These are phyloP conservation scores for Epizoanthus fatuus DNA, from an alignment of 92 coral and sea anemone genomes.

Conservation along the genomic window DNA sequence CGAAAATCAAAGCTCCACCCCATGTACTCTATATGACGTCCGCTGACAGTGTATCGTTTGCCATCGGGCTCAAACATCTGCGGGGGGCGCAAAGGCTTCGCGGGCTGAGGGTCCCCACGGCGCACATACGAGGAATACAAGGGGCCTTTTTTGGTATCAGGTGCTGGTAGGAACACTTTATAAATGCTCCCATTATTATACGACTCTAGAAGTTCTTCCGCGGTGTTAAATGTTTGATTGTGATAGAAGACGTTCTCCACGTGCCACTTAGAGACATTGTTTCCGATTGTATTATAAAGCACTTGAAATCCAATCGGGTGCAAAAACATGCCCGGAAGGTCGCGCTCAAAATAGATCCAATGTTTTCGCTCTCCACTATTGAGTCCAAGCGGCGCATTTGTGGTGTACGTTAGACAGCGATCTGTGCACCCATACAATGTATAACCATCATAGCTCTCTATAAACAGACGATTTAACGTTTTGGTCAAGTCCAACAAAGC, in stretches of 20 bases:
- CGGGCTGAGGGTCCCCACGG: slow-evolving; percentile 17
- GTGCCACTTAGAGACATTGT: slow-evolving; percentile 69
- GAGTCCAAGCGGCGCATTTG: slow-evolving; percentile 55
- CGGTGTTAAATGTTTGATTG: slow-evolving; percentile 58
- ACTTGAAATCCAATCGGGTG: slow-evolving; percentile 69
- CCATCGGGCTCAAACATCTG: slow-evolving; percentile 40
- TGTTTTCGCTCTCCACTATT: slow-evolving; percentile 52
- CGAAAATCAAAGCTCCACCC: slow-evolving; percentile 54
- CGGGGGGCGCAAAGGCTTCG: slow-evolving; percentile 4
- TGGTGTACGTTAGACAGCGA: slow-evolving; percentile 64
- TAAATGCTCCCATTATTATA: slow-evolving; percentile 52
- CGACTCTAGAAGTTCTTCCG: slow-evolving; percentile 62
- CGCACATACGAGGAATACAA: slow-evolving; percentile 1
- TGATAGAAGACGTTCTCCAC: slow-evolving; percentile 57
- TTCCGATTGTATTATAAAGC: slow-evolving; percentile 63
- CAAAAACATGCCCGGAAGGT: slow-evolving; percentile 51
- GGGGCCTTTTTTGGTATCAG: background rate
- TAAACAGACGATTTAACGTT: slow-evolving; percentile 59
- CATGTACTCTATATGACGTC: slow-evolving; percentile 37
- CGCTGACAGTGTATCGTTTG: slow-evolving; percentile 33
- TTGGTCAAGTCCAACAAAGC: slow-evolving; percentile 61
- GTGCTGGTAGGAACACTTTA: slow-evolving; percentile 50
- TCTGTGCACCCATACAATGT: slow-evolving; percentile 54
- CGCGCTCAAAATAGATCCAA: slow-evolving; percentile 71
- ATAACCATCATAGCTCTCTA: slow-evolving; percentile 78